These are phyloP conservation scores for Eciton burchellii DNA, from an alignment of 1,140 invertebrate genomes.

Conservation along the genomic window DNA sequence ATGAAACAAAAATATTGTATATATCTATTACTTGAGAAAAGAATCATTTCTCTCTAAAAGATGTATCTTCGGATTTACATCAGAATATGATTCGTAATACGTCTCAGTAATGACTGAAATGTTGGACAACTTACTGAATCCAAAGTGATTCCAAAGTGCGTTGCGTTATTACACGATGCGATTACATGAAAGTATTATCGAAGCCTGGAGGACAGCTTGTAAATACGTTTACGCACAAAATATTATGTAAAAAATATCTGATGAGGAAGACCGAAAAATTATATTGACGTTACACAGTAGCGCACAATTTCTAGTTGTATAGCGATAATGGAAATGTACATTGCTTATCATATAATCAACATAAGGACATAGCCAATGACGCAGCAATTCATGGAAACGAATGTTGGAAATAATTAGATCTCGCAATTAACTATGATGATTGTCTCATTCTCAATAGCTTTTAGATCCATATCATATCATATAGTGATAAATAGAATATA, in stretches of 20 bases:
- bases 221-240: background rate
- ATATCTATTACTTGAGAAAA: too few species aligned
- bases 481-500: background rate
- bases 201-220: background rate
- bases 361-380: background rate
- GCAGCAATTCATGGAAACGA: background rate
- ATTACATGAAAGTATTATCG: background rate
- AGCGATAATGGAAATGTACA: background rate
- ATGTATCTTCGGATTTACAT: too few species aligned
- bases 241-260: background rate
- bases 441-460: background rate
- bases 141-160: too few species aligned
- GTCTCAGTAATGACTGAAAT: background rate
- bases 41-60: too few species aligned
- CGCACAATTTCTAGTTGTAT: background rate
- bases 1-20: too few species aligned
- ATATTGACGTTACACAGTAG: background rate
- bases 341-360: conserved; percentile 25
- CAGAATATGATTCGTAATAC: too few species aligned
- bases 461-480: background rate
- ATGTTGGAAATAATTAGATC: conserved; percentile 36
- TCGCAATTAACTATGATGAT: background rate
- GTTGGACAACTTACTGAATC: background rate
- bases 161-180: background rate
- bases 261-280: conserved; percentile 10